Conservation (phyloP, 2,113 vertebrate species). For the Rhadina sibilatrix region DNA sequence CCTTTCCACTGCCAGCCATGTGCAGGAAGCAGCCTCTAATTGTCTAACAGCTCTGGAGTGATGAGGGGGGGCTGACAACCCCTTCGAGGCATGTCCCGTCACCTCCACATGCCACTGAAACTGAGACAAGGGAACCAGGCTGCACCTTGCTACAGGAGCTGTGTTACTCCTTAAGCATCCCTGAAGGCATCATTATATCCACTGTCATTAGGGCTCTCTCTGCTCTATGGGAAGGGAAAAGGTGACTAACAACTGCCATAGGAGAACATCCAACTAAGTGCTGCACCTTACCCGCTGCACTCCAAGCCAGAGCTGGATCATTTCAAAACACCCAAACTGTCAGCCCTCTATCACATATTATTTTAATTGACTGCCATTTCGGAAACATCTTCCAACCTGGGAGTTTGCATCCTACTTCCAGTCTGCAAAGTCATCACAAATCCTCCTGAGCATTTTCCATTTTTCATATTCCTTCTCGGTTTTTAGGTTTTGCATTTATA, state of each 20-base stretch:
- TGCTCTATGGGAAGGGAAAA: not conserved
- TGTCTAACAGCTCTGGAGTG: not conserved
- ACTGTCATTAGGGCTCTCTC: conserved; percentile 23
- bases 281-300: not conserved
- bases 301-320: not conserved
- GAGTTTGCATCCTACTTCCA: not conserved
- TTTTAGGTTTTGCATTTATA: not conserved
- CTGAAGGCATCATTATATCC: conserved; percentile 62
- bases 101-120: not conserved
- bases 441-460: not conserved
- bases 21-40: not conserved
- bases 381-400: not conserved
- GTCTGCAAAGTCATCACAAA: conserved; percentile 12
- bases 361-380: conserved; percentile 52
- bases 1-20: not conserved
- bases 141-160: not conserved
- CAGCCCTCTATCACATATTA: not conserved
- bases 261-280: not conserved
- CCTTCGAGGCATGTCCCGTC: conserved; percentile 12
- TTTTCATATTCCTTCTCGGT: not conserved
- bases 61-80: not conserved
- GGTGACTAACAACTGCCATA: conserved; percentile 23
- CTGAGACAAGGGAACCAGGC: not conserved
- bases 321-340: conserved; percentile 30
- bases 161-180: conserved; percentile 45